Evolutionary conservation across 2,113 vertebrate genomes (phyloP), one percentile per base, ranked within the genome.

Genomic region (Stegastes partitus): DNA sequence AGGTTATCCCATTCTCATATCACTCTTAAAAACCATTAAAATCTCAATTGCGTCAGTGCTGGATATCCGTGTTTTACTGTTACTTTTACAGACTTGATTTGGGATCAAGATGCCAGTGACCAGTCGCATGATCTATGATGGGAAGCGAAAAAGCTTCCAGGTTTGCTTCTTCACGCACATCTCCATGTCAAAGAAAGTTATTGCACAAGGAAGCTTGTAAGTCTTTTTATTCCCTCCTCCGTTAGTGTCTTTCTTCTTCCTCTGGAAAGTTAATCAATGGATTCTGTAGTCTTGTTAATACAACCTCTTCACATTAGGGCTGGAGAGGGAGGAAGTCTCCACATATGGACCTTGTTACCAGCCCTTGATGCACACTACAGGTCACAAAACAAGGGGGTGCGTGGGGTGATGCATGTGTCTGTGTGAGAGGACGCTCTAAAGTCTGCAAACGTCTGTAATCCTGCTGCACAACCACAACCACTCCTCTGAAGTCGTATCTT

Each of bases 291-390:
- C 79, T 77, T 81, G 72, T 89, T 91, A 85, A 87, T 58, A 42
- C 53, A 74, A 63, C 53, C 77, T 68, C 82, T 80, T 79, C 68
- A 54, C 23, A 68, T 74, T 66, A 51, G 74, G 62, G 55, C 55
- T 68, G 64, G 0, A 49, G 75, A 63, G 53, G 63, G 51, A 87
- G 86, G 91, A 91, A 89, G 79, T 77, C 74, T 85, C 82, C 70
- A 81, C 91, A 93, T 83, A 83, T 92, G 92, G 89, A 89, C 54
- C 87, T 82, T 68, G 70, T 92, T 92, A 93, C 59, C 54, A 26
- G 70, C 75, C 69, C 75, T 75, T 86, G 69, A 88, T 78, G 61
- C 67, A 25, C 67, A 73, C 22, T 67, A 76, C 18, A 77, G 81
- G 83, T 74, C 81, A 86, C 62, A 65, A 72, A 73, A 21, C 12